Conservation (phyloP, 2,797 vertebrate species). For the Rhinella marina region DNA sequence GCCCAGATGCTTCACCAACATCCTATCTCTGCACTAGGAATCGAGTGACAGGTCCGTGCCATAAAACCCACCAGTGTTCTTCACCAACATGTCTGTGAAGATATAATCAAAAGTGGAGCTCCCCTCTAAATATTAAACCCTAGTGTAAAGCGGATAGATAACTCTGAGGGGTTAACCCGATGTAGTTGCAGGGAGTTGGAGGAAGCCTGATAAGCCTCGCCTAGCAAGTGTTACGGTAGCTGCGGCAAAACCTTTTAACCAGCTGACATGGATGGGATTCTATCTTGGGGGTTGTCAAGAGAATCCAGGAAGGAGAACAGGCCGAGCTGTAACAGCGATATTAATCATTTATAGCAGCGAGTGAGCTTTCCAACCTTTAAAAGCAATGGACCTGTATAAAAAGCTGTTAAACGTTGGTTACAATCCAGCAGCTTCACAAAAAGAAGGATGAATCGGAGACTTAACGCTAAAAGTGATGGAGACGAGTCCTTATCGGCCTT, state of each 20-base stretch:
- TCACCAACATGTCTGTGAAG: not conserved
- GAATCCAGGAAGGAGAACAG: conserved; percentile 15
- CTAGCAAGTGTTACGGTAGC: conserved; percentile 4
- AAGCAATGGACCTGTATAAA: conserved; percentile 42
- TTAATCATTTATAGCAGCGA: conserved; percentile 54
- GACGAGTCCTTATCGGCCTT: not conserved
- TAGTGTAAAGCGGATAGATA: not conserved
- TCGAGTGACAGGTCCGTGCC: not conserved
- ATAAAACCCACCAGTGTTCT: not conserved
- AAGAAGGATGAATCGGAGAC: conserved; percentile 22
- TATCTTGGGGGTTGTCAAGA: conserved; percentile 33
- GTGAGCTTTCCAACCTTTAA: conserved; percentile 35
- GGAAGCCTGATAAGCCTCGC: conserved; percentile 27
- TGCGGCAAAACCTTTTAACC: conserved; percentile 29
- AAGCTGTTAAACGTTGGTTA: conserved; percentile 55
- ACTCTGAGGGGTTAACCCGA: conserved; percentile 6
- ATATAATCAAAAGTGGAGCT: not conserved
- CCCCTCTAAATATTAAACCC: not conserved
- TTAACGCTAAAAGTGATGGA: not conserved
- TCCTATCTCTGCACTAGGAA: not conserved
- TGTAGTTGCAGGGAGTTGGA: not conserved
- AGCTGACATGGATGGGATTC: conserved; percentile 25
- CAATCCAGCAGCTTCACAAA: conserved; percentile 24
- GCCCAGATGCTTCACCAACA: not conserved
- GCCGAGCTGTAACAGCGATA: conserved; percentile 19